Percentiles rank a stretch among this genome's conserved stretches.
Evolutionary conservation across 2,888 invertebrate genomes (phyloP).

Genomic region (Agriotes lineatus): DNA sequence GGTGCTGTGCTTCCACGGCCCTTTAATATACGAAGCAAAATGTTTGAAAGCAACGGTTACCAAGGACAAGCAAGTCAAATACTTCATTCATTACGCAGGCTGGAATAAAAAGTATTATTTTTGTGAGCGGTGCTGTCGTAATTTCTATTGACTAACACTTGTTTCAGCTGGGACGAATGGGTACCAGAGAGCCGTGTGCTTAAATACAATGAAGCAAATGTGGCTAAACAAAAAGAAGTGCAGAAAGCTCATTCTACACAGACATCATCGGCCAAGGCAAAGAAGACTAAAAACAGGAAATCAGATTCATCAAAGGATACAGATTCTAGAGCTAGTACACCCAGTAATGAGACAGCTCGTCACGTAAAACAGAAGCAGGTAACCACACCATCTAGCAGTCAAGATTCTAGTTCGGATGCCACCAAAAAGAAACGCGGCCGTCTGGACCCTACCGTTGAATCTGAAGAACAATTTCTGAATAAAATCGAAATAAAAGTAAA

Average conservation of each 20-base stretch:
- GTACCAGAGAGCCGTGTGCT: constrained; percentile 91
- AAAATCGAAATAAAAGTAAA: constrained; percentile 89
- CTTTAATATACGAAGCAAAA: constrained; percentile 96
- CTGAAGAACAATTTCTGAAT: constrained; percentile 87
- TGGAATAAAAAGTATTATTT: constrained; percentile 95
- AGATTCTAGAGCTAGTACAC: constrained; percentile 76
- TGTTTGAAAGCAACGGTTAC: constrained; percentile 86
- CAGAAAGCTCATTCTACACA: constrained; percentile 83
- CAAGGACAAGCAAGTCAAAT: constrained; percentile 89
- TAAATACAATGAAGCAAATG: constrained; percentile 90
- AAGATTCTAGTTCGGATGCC: constrained; percentile 66
- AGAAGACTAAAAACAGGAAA: constrained; percentile 67
- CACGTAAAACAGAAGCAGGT: constrained; percentile 48
- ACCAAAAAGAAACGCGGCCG: constrained; percentile 74
- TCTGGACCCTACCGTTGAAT: constrained; percentile 82
- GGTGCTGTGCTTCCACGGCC: constrained; percentile 96
- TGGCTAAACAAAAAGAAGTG: constrained; percentile 89
- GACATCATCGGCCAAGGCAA: constrained; percentile 71
- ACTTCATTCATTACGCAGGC: constrained; percentile 96
- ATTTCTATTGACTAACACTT: not conserved
- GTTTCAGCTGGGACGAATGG: constrained; percentile 89
- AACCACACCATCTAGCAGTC: constrained; percentile 64
- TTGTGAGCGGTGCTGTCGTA: not conserved
- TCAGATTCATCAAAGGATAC: constrained; percentile 64
- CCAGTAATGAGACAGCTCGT: constrained; percentile 69